These are phyloP conservation scores for Axinella damicornis DNA, from an alignment of 37 sponge, comb jelly and placozoan species.

Conservation along the genomic window DNA sequence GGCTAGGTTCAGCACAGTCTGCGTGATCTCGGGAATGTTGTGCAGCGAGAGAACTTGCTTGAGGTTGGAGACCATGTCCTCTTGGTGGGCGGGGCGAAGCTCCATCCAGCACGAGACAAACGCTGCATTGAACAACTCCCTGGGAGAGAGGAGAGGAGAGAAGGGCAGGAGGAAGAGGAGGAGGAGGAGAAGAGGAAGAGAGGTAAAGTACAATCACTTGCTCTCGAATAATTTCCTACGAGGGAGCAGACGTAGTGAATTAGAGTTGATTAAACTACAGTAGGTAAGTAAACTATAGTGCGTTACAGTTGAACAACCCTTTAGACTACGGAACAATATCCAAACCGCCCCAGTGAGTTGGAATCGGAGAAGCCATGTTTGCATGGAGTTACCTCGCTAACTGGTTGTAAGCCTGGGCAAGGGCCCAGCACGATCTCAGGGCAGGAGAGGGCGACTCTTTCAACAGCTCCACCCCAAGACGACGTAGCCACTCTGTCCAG, in stretches of 20 bases:
- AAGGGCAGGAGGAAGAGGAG: too few species aligned
- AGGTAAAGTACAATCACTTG: too few species aligned
- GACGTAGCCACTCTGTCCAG: constrained; percentile 94
- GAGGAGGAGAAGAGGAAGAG: too few species aligned
- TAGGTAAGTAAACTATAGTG: too few species aligned
- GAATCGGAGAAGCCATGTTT: too few species aligned
- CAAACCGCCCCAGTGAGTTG: too few species aligned
- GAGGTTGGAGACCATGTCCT: constrained; percentile 86
- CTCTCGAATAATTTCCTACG: too few species aligned
- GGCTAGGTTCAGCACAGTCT: constrained; percentile 90
- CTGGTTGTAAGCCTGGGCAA: constrained; percentile 86
- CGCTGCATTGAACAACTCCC: constrained; percentile 96
- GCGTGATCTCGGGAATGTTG: constrained; percentile 95
- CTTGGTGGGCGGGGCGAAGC: constrained; percentile 78
- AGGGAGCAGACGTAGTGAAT: too few species aligned
- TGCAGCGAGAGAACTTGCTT: constrained; percentile 83
- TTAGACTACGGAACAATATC: too few species aligned
- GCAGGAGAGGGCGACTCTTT: constrained; percentile 94
- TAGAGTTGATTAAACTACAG: too few species aligned
- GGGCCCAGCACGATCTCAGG: constrained; percentile 85
- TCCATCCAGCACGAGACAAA: constrained; percentile 99
- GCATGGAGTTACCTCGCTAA: constrained; percentile 84
- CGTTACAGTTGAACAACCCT: too few species aligned
- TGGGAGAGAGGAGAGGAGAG: neutral
- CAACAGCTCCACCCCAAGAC: constrained; percentile 93